Evolutionary conservation across 2,888 invertebrate species (phyloP), one percentile per base, ranked within the genome.

Genomic region (Diarsia brunnea): DNA sequence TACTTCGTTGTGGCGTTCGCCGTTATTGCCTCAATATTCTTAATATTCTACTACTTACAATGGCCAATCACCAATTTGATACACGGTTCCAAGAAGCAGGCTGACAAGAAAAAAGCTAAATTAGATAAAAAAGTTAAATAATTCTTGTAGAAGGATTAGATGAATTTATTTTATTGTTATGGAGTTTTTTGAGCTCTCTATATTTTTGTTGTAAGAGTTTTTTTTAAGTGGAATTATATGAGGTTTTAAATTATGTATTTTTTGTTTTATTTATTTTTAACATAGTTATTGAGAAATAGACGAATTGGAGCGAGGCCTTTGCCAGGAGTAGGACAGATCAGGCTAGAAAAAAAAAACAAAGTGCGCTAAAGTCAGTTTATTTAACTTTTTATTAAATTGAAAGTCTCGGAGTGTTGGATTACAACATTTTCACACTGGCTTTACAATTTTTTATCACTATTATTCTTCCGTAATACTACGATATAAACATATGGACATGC

Each of bases 1-100:
- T 91, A 93, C 63, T 95, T 93, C 49, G 87, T 86, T 0, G 16
- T 93, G 0, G 78, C 90, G 0, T 76, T 90, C 5, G 68, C 89
- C 0, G 64, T 51, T 0, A 72, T 91, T 0, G 85, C 53, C 0
- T 10, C 83, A 0, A 4, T 90, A 1, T 87, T 89, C 4, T 19
- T 91, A 0, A 3, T 61, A 0, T 90, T 81, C 43, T 95, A 95
- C 69, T 90, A 87, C 43, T 11, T 90, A 2, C 95, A 95, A 78
- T 95, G 95, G 95, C 74, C 86, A 0, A 4, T 95, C 0, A 91
- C 90, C 0, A 77, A 83, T 3, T 53, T 87, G 11, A 69, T 92
- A 5, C 92, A 93, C 73, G 85, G 89, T 0, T 61, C 86, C 0
- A 78, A 78, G 63, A 81, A 77, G 10, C 77, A 68, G 11, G 27